Conservation (phyloP, 2,888 invertebrate species). For the Drosophila limbata region DNA sequence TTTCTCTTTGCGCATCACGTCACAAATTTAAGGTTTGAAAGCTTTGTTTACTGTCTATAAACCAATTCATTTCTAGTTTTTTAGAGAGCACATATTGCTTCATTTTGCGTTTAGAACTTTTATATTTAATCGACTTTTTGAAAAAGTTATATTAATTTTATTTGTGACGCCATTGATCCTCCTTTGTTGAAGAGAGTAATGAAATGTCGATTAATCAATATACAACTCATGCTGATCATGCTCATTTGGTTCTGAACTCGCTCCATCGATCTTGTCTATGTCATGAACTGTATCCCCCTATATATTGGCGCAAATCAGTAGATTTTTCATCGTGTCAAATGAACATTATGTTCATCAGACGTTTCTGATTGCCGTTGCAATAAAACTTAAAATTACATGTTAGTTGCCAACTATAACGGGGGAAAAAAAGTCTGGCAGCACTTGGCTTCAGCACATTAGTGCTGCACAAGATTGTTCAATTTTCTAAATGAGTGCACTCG, state of each 20-base stretch:
- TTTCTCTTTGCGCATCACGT: constrained; percentile 39
- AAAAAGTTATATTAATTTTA: neutral
- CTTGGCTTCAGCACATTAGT: neutral
- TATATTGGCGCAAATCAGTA: neutral
- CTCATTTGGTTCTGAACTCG: neutral
- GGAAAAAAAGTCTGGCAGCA: constrained; percentile 10
- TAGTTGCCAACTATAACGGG: neutral
- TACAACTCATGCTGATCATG: neutral
- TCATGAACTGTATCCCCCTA: neutral
- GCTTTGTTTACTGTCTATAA: neutral
- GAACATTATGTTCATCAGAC: neutral
- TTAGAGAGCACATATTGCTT: neutral
- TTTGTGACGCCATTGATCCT: constrained; percentile 1
- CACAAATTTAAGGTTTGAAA: constrained; percentile 7
- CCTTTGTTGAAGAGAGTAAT: neutral
- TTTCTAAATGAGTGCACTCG: no score
- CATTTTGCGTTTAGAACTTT: neutral
- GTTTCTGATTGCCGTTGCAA: no score
- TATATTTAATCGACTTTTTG: neutral
- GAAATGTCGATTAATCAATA: neutral
- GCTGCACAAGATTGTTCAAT: constrained; percentile 35
- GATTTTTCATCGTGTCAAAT: neutral
- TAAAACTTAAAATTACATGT: neutral
- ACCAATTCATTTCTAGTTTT: neutral
- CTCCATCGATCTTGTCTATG: neutral